phyloP scores from a whole-genome alignment of 2,113 vertebrate genomes.

The Cynocephalus volans region DNA sequence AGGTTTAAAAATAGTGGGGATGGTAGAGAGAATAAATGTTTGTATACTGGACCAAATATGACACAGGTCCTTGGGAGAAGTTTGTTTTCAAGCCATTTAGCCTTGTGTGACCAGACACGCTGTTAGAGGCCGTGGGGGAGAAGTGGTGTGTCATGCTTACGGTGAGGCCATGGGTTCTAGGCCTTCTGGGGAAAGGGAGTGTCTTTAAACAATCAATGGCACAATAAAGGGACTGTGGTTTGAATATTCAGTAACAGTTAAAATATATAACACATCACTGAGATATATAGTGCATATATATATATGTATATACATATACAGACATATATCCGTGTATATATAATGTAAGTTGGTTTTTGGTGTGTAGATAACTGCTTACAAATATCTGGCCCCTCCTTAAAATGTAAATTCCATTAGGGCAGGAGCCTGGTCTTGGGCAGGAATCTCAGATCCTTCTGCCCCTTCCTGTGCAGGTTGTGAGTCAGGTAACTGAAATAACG shows the following conservation, averaged over 20 bases:
- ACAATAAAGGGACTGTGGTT: neutral
- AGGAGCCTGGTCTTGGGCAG: neutral
- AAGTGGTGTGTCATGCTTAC: neutral
- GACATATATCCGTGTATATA: too few species aligned
- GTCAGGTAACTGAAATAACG: too few species aligned
- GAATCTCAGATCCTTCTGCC: too few species aligned
- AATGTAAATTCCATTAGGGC: neutral
- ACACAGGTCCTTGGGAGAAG: neutral
- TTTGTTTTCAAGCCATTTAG: neutral
- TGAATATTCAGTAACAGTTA: neutral
- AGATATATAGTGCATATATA: neutral
- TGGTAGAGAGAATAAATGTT: neutral
- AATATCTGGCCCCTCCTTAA: neutral
- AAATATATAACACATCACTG: neutral
- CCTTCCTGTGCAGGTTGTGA: too few species aligned
- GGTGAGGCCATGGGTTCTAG: fast-evolving
- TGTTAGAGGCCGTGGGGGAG: neutral
- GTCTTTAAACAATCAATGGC: neutral
- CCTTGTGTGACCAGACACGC: neutral
- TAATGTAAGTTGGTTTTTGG: neutral
- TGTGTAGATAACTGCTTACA: neutral
- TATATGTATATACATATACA: neutral
- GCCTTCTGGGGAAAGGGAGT: neutral
- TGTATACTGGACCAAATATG: neutral
- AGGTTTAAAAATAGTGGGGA: neutral